Evolutionary conservation across 2,797 vertebrate species (phyloP), one percentile per base, ranked within the genome.

Genomic region (Borostomias antarcticus): DNA sequence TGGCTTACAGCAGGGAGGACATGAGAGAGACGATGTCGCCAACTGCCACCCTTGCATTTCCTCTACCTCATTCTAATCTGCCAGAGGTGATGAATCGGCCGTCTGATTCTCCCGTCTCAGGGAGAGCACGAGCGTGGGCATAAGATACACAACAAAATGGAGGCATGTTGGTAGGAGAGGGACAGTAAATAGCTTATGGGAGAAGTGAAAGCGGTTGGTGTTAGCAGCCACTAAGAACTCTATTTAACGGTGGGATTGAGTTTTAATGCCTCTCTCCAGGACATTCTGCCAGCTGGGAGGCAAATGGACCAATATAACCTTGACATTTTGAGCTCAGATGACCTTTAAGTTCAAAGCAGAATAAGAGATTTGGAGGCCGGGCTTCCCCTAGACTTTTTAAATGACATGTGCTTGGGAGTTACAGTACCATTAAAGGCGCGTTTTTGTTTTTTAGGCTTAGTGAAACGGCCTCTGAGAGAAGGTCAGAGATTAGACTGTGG

Each of bases 61-160:
- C 78, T 82, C 78, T 77, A 32, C 72, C 69, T 74, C 72, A 74
- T 80, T 82, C 73, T 82, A 82, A 86, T 88, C 79, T 85, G 74
- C 82, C 88, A 89, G 84, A 89, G 88, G 85, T 85, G 81, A 85
- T 70, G 74, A 87, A 83, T 77, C 73, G 82, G 82, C 77, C 75
- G 80, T 68, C 79, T 80, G 78, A 82, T 79, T 85, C 78, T 85
- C 61, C 59, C 68, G 32, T 74, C 77, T 69, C 40, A 37, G 76
- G 70, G 74, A 79, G 77, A 87, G 76, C 75, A 86, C 64, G 85
- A 80, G 74, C 70, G 86, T 88, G 84, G 89, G 88, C 82, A 80
- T 81, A n/a, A 8, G 81, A 81, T 69, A 81, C 85, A 85, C 84
- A 87, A 90, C 88, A 91, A 89, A 90, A 91, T 86, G 88, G 86